Conservation (phyloP, 2,888 invertebrate species). For the Parasteatoda lunata region DNA sequence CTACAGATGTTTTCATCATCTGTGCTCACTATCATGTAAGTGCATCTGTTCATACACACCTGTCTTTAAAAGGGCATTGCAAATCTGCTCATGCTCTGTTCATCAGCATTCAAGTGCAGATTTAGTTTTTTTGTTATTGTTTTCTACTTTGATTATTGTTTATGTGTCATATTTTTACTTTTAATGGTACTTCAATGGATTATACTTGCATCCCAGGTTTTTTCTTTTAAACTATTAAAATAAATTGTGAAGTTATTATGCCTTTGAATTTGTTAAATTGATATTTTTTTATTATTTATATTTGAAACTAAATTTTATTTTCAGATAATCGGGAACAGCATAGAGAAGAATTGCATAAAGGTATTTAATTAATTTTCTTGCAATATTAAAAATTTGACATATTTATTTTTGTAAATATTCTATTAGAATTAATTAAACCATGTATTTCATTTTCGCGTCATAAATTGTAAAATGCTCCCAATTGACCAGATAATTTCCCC, state of each 20-base stretch:
- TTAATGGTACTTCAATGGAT: background rate
- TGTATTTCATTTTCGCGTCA: background rate
- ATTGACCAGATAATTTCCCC: background rate
- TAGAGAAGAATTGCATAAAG: slow-evolving; percentile 81
- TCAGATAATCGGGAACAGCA: slow-evolving; percentile 84
- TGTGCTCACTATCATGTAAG: background rate
- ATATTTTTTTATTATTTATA: slow-evolving; percentile 4
- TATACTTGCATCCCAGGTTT: background rate
- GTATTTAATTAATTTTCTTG: slow-evolving; percentile 30
- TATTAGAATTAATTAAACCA: background rate
- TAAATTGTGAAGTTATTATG: background rate
- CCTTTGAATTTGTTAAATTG: slow-evolving; percentile 21
- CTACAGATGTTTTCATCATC: slow-evolving; percentile 2
- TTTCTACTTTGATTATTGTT: background rate
- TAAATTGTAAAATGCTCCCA: too few species aligned
- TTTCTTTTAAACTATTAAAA: background rate
- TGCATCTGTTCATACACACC: background rate
- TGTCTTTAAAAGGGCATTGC: background rate
- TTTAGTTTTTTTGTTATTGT: background rate
- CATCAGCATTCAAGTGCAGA: background rate
- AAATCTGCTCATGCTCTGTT: background rate
- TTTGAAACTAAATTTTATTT: slow-evolving; percentile 65
- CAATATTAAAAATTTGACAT: background rate
- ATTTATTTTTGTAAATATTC: background rate
- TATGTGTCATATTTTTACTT: background rate